Percentiles rank a stretch among this genome's conserved stretches.
Evolutionary conservation across 2,113 vertebrate genomes (phyloP).

Genomic region (Odontophorus gujanensis): DNA sequence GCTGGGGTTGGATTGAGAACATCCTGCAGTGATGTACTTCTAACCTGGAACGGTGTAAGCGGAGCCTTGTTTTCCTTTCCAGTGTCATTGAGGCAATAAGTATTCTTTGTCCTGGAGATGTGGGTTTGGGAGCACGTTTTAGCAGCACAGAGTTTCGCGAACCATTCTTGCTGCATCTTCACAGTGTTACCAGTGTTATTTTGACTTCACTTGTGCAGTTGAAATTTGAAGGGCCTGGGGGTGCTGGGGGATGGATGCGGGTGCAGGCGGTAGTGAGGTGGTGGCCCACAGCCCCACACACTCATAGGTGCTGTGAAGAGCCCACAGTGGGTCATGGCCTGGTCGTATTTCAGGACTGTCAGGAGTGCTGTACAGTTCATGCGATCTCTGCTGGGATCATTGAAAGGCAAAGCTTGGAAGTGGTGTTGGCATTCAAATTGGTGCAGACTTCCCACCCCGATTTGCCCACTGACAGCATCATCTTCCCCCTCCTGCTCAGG

Average conservation of each 20-base stretch:
- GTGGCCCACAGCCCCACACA: fast-evolving
- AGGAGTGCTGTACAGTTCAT: fast-evolving
- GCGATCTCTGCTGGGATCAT: background rate
- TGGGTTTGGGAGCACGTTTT: background rate
- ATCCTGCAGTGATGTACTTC: background rate
- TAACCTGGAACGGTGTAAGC: background rate
- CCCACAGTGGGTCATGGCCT: fast-evolving
- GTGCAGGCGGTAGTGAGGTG: too few species aligned
- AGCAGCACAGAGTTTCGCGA: background rate
- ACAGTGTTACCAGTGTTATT: background rate
- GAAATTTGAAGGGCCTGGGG: fast-evolving
- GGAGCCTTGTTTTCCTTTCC: background rate
- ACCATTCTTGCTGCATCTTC: background rate
- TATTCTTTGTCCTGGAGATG: background rate
- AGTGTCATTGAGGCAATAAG: background rate
- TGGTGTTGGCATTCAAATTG: background rate
- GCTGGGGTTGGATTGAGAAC: background rate
- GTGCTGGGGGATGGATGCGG: fast-evolving
- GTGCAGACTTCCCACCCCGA: fast-evolving
- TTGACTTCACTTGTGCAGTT: background rate
- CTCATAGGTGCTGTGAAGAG: background rate
- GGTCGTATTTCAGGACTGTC: background rate
- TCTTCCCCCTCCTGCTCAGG: slow-evolving; percentile 72
- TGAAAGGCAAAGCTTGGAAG: slow-evolving; percentile 6
- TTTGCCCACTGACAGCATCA: background rate